Percentiles rank a stretch among this genome's conserved stretches.
Evolutionary conservation across 1,140 invertebrate genomes (phyloP).

Genomic region (Drosophila yakuba): DNA sequence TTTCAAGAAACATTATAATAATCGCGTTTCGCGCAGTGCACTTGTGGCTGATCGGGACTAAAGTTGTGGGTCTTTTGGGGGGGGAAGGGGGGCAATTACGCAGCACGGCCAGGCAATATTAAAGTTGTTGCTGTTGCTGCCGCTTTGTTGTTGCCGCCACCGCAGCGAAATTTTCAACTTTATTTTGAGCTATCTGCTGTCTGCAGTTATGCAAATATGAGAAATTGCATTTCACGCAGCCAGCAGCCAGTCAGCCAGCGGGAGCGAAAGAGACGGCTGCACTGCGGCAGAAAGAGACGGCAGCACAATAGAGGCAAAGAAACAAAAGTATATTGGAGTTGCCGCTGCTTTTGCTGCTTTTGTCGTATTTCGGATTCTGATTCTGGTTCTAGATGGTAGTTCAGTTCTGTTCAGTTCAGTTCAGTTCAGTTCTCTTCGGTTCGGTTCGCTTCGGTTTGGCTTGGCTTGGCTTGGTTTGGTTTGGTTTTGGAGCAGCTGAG

Average conservation of each 20-base stretch:
- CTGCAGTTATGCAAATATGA: constrained; percentile 82
- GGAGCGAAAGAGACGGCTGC: background rate
- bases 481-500: background rate
- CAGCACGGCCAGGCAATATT: constrained; percentile 70
- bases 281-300: constrained; percentile 15
- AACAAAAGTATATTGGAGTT: constrained; percentile 81
- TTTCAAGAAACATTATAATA: too few relatives aligned
- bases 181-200: constrained; percentile 82
- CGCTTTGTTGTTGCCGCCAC: constrained; percentile 55
- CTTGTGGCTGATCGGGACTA: constrained; percentile 27
- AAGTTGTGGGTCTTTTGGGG: constrained; percentile 8
- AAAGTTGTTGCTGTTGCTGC: constrained; percentile 66
- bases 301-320: constrained; percentile 71
- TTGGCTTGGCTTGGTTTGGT: background rate
- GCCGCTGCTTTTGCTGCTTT: constrained; percentile 19
- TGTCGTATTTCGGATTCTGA: constrained; percentile 23
- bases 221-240: constrained; percentile 80
- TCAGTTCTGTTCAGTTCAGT: constrained; percentile 15
- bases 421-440: constrained; percentile 17
- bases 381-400: constrained; percentile 17
- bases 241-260: constrained; percentile 14
- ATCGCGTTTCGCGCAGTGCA: constrained; percentile 19
- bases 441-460: constrained; percentile 20
- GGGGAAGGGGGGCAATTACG: constrained; percentile 61
- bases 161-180: constrained; percentile 74